Evolutionary conservation across 2,888 invertebrate genomes (phyloP), one percentile per base, ranked within the genome.

Genomic region (Drosophila gaucha): DNA sequence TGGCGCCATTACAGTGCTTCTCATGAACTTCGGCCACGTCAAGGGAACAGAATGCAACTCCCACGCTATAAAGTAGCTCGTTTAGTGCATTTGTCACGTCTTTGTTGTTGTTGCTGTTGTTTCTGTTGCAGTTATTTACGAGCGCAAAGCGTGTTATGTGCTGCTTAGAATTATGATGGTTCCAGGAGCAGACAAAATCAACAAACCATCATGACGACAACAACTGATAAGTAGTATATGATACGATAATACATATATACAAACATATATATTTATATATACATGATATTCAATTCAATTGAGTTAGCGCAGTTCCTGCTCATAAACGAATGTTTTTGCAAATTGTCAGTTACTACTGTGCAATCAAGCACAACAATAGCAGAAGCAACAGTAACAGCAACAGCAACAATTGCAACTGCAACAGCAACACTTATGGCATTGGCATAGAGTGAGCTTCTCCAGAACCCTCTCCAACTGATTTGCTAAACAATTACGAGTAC

Each of bases 61-160:
- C 83, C 88, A 83, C 83, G 86, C 83, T 58, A 43, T 64, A 67
- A 74, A 80, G 83, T 70, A 88, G 88, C 86, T 84, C 75, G 75
- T 84, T 84, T 86, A 74, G 75, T 35, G 85, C 82, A 86, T 84
- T 88, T 86, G 84, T 84, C 84, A 84, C 88, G 88, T 88, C 87
- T 86, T 71, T 86, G 60, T 73, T 65, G 74, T 33, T 56, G 49
- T 24, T 55, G 26, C 38, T 49, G 9, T 5, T 28, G n/a, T 18
- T 55, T 69, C 55, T 59, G 22, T 28, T 52, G 46, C 39, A 28
- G 60, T 80, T 80, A 86, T 80, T 80, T 80, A 86, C 68, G 87
- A 78, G 66, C 65, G 50, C 78, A 31, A 38, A 63, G 87, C 87
- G 62, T 84, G 75, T 55, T 30, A 35, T 35, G 47, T 22, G 44